A percentile compares a stretch with the other conserved stretches of the same genome.
These are phyloP conservation scores for Esperia sulphurella DNA, from an alignment of 2,888 invertebrate genomes.

Conservation along the genomic window DNA sequence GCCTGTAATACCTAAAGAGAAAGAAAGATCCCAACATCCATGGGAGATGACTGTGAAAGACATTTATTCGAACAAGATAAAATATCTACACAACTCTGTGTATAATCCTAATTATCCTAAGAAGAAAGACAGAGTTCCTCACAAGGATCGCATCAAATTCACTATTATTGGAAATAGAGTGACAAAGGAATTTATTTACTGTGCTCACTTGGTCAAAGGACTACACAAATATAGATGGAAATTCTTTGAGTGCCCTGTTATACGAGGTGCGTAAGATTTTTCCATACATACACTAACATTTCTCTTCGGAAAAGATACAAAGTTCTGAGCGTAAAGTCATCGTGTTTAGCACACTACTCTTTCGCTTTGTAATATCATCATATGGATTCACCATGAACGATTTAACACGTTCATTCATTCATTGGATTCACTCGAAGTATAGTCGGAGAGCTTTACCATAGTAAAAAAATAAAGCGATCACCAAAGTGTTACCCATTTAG, in stretches of 20 bases:
- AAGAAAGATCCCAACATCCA: constrained; percentile 38
- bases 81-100: constrained; percentile 56
- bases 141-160: constrained; percentile 35
- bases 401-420: no score
- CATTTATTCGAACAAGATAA: constrained; percentile 31
- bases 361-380: no score
- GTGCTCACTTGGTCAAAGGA: constrained; percentile 45
- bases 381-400: no score
- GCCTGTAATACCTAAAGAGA: constrained; percentile 19
- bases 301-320: no score
- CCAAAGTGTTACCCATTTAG: no score
- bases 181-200: constrained; percentile 57
- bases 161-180: constrained; percentile 56
- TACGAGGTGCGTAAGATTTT: constrained; percentile 47
- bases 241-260: constrained; percentile 46
- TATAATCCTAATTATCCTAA: constrained; percentile 48
- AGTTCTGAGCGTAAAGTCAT: no score
- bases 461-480: no score
- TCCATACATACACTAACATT: no score
- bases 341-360: no score
- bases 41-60: constrained; percentile 53
- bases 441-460: no score
- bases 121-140: constrained; percentile 24
- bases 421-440: no score
- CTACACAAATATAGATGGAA: constrained; percentile 53